Evolutionary conservation across 2,797 vertebrate species (phyloP).

Genomic region (Adrianichthys oophorus): DNA sequence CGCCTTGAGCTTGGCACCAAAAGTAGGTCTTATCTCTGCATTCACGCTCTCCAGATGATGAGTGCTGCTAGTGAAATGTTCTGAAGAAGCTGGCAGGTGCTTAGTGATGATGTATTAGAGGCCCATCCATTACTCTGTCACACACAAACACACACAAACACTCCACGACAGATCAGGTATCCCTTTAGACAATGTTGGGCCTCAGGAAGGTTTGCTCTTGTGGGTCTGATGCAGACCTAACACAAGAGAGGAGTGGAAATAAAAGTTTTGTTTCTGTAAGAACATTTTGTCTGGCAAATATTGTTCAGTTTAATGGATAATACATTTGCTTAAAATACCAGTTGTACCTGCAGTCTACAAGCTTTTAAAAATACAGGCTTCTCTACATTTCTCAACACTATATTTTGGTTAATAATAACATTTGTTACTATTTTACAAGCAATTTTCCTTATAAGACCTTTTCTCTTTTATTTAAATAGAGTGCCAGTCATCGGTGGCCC

Average conservation of each 20-base stretch:
- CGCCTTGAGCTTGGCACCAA: too few species aligned
- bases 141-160: slow-evolving; percentile 31
- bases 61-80: slow-evolving; percentile 16
- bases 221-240: slow-evolving; percentile 20
- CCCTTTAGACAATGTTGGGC: slow-evolving; percentile 52
- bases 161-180: slow-evolving; percentile 50
- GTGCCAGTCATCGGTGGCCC: slow-evolving; percentile 82
- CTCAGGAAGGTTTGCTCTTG: slow-evolving; percentile 34
- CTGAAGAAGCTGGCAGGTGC: slow-evolving; percentile 28
- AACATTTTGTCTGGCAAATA: too few species aligned
- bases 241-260: slow-evolving; percentile 14
- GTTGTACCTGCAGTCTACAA: too few species aligned
- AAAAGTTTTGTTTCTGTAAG: slow-evolving; percentile 4
- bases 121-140: slow-evolving; percentile 39
- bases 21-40: slow-evolving; percentile 5
- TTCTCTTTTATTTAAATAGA: slow-evolving; percentile 63
- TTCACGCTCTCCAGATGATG: slow-evolving; percentile 11
- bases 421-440: not conserved
- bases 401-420: too few species aligned
- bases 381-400: too few species aligned
- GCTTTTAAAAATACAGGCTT: too few species aligned
- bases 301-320: too few species aligned
- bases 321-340: too few species aligned
- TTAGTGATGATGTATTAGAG: slow-evolving; percentile 54
- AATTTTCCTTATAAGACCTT: not conserved